Evolutionary conservation across 2,888 invertebrate species (phyloP).

Genomic region (Agriopis leucophaearia): DNA sequence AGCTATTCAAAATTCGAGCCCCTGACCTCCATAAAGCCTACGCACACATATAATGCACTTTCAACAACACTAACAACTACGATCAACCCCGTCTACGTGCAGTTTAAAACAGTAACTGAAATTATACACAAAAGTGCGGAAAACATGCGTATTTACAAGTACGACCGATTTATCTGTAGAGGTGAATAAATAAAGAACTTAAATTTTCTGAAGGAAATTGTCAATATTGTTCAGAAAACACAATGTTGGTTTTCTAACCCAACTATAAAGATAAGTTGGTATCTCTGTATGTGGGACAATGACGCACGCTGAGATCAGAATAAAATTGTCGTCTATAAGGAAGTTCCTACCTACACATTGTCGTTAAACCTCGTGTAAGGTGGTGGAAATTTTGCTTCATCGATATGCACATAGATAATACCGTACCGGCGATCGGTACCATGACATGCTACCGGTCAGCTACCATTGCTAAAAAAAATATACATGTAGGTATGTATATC

Average conservation of each 20-base stretch:
- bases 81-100: too few species aligned
- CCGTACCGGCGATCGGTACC: too few species aligned
- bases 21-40: too few species aligned
- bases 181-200: not conserved
- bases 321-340: conserved; percentile 19
- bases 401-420: conserved; percentile 20
- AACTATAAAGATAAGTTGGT: not conserved
- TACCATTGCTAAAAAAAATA: too few species aligned
- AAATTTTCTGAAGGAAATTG: too few species aligned
- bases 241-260: not conserved
- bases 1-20: too few species aligned
- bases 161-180: not conserved
- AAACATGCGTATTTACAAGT: not conserved
- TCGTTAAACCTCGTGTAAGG: conserved; percentile 6
- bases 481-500: too few species aligned
- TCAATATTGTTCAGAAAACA: not conserved
- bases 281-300: not conserved
- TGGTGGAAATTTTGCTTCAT: conserved; percentile 16
- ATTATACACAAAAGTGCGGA: conserved; percentile 6
- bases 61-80: too few species aligned
- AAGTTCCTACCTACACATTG: conserved; percentile 10
- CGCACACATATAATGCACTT: too few species aligned
- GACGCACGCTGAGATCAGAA: conserved; percentile 12
- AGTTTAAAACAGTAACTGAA: too few species aligned
- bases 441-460: too few species aligned